These are phyloP conservation scores for Charanyca ferruginea DNA, from an alignment of 2,888 invertebrate genomes.

Conservation along the genomic window DNA sequence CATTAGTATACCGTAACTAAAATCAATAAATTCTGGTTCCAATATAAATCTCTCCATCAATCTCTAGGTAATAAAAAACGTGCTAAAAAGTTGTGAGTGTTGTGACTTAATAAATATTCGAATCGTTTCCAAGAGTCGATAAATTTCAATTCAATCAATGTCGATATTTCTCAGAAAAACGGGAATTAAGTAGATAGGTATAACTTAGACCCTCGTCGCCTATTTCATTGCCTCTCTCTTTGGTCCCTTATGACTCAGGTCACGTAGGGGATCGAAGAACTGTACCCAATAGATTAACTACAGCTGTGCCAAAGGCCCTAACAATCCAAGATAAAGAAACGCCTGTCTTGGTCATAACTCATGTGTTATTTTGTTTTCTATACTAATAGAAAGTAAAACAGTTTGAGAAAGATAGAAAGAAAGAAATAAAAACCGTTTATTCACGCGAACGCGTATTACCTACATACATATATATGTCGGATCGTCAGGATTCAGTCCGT, in stretches of 20 bases:
- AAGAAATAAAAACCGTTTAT: too few species aligned
- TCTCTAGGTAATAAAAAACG: neutral
- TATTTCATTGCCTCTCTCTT: conserved; percentile 25
- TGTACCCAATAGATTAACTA: conserved; percentile 39
- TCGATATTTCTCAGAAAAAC: conserved; percentile 29
- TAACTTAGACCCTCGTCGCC: conserved; percentile 27
- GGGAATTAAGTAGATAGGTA: neutral
- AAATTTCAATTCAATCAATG: conserved; percentile 38
- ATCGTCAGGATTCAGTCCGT: too few species aligned
- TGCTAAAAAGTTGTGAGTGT: neutral
- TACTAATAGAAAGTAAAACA: too few species aligned
- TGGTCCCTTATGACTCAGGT: conserved; percentile 34
- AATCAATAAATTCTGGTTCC: neutral
- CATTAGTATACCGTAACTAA: too few species aligned
- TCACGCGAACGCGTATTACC: too few species aligned
- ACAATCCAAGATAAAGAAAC: conserved; percentile 34
- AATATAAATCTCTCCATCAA: conserved; percentile 1
- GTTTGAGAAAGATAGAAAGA: too few species aligned
- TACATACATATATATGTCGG: too few species aligned
- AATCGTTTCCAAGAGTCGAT: conserved; percentile 19
- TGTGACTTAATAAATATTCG: neutral
- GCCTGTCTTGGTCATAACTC: conserved; percentile 2
- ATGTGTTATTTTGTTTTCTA: conserved; percentile 10
- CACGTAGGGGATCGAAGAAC: conserved; percentile 50
- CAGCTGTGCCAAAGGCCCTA: conserved; percentile 41